Percentiles rank a stretch among this genome's conserved stretches.
phyloP scores from a whole-genome alignment of 2,888 invertebrate species.

The Arctia plantaginis region DNA sequence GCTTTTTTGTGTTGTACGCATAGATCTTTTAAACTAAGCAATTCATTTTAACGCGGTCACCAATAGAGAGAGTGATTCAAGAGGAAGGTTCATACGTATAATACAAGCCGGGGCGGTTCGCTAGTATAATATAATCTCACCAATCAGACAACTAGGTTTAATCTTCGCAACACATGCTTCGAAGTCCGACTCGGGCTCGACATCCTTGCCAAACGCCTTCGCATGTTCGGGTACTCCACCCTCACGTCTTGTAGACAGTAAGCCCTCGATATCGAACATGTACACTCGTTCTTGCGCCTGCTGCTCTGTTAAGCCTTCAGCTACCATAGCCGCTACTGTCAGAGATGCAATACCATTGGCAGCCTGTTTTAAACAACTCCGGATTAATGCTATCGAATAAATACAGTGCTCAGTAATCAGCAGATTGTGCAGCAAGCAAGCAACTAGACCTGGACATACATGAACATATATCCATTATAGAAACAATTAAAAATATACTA shows the following conservation, averaged over 20 bases:
- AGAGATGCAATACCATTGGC: slow-evolving; percentile 97
- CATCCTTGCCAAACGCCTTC: slow-evolving; percentile 91
- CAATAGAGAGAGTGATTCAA: no score
- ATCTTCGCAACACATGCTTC: slow-evolving; percentile 92
- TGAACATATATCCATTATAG: no score
- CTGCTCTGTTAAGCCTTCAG: slow-evolving; percentile 86
- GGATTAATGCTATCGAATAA: not conserved
- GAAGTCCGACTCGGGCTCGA: slow-evolving; percentile 92
- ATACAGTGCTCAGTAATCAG: no score
- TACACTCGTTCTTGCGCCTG: slow-evolving; percentile 96
- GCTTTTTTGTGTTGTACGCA: no score
- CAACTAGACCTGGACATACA: no score
- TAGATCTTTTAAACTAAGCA: no score
- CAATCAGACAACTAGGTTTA: slow-evolving; percentile 95
- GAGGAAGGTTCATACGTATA: no score
- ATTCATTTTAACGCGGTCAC: no score
- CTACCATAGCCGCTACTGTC: slow-evolving; percentile 95
- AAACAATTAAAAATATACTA: not conserved
- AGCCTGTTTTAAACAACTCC: slow-evolving; percentile 85
- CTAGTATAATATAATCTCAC: slow-evolving; percentile 83
- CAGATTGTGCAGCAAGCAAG: no score
- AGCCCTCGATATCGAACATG: slow-evolving; percentile 98
- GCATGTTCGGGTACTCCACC: slow-evolving; percentile 91
- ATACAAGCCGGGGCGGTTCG: no score
- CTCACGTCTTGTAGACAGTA: slow-evolving; percentile 90